Evolutionary conservation across 2,113 vertebrate genomes (phyloP).

Genomic region (Aythya baeri): DNA sequence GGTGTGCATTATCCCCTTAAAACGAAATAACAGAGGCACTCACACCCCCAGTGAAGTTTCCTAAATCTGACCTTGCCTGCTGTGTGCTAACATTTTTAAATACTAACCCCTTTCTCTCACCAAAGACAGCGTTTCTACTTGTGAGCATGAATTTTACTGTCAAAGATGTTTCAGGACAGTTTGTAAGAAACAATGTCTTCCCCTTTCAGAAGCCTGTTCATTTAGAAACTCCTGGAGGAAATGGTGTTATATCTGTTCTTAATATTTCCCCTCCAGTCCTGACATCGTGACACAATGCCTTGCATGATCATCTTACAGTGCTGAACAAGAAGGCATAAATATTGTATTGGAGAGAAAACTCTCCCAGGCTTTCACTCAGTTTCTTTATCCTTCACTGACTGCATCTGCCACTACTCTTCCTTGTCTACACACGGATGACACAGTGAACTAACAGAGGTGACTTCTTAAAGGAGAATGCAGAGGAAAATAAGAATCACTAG

Average conservation of each 20-base stretch:
- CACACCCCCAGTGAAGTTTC: conserved; percentile 66
- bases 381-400: conserved; percentile 54
- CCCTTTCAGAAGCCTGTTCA: conserved; percentile 72
- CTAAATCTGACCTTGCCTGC: conserved; percentile 65
- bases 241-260: conserved; percentile 60
- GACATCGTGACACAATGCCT: conserved; percentile 62
- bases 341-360: conserved; percentile 53
- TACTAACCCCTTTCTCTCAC: conserved; percentile 9
- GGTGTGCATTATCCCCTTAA: conserved; percentile 79
- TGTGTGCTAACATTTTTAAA: conserved; percentile 58
- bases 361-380: conserved; percentile 54
- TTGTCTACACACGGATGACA: conserved; percentile 41
- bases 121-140: conserved; percentile 55
- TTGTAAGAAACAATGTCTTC: conserved; percentile 52
- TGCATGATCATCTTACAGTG: conserved; percentile 58
- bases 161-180: conserved; percentile 69
- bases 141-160: conserved; percentile 59
- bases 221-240: conserved; percentile 70
- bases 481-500: conserved; percentile 88
- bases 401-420: conserved; percentile 63
- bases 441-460: conserved; percentile 57
- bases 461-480: conserved; percentile 81
- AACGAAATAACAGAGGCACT: conserved; percentile 79
- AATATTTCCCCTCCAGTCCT: conserved; percentile 69
- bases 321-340: conserved; percentile 74